Base-by-base conservation (phyloP, 2,888 invertebrate genomes). In the Anagyrus pseudococci region DNA sequence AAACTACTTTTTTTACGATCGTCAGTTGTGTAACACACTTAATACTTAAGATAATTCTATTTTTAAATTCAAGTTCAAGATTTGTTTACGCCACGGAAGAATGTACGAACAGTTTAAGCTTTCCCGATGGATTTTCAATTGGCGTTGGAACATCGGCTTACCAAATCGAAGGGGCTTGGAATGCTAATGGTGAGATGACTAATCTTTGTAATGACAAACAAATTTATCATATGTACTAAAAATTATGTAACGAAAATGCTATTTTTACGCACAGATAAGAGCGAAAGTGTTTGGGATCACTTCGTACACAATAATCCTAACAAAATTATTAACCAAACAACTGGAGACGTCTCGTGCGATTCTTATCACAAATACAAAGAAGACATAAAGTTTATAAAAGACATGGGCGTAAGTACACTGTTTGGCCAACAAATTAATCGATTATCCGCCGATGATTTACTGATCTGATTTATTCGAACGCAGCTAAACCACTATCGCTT, bases 311-410 rank as follows among this genome's bases (percentile, higher is more conserved):
- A 75, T 0, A 80, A 84, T 66, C 81, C 84, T 25, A 83, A 84
- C 22, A 83, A 83, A 53, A 84, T 90, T 8, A 76, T 75, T 67
- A 85, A 88, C 67, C 78, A 83, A 4, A 83, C 84, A 1, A 89
- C 85, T 58, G 89, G 85, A 0, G 88, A 90, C 66, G 82, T 88
- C 0, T 88, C 91, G 0, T 87, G 89, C 29, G 88, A 90, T 75
- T 89, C 88, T 15, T 90, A 89, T 73, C 85, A 89, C 73, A 84
- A 85, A 61, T 89, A 86, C 75, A 84, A 84, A 71, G 86, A 87
- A 74, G 80, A 75, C 54, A 62, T 71, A 17, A 41, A 29, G 43
- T 41, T 70, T 37, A 43, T 69, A 23, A 71, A 70, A 52, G 60
- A 69, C 15, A 66, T 73, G 15, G 72, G 72, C 8, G 72, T 73